Base-by-base conservation (phyloP, 2,888 invertebrate genomes). In the Hipparchia sbordonii region DNA sequence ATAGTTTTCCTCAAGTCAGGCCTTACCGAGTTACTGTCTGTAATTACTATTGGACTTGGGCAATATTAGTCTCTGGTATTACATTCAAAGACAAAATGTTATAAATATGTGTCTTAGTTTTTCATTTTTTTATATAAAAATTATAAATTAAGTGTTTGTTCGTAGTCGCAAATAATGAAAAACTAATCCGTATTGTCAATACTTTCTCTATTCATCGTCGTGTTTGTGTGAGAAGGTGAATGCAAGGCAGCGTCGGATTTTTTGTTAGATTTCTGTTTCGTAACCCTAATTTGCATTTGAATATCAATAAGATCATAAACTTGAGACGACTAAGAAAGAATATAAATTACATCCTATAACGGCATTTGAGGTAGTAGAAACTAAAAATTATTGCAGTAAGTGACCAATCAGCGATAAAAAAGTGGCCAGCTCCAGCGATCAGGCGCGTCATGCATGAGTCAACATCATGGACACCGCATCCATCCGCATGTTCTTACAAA, bases 371-470 rank as follows among this genome's bases (percentile, higher is more conserved):
- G 23, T 48, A 59, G 10, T 59, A 60, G 59, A 68, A 60, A 68
- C 13, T 70, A n/a, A 61, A 39, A 61, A 61, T 54, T 52, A 61
- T 61, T 56, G 70, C 63, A 70, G 57, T 46, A 54, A 61, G 67
- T 67, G 67, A 67, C 59, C 67, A 48, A 63, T 13, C 61, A 51
- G 65, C 65, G 60, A 60, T 33, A 56, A 72, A 75, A 71, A 70
- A 72, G 71, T 85, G 87, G 88, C 87, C 87, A 88, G 87, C 90
- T 90, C 87, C 85, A 89, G 90, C 89, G 86, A 91, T 90, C 90
- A 87, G 91, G 91, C 89, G 89, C 90, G 92, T 92, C 92, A 92
- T 84, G 92, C 92, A 89, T 92, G 93, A 92, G 87, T 92, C 91
- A 91, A 91, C 92, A 89, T 88, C 88, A 89, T 91, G 91, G 88